These are phyloP conservation scores for Trichechus manatus DNA, from an alignment of 2,113 vertebrate genomes.

Conservation along the genomic window DNA sequence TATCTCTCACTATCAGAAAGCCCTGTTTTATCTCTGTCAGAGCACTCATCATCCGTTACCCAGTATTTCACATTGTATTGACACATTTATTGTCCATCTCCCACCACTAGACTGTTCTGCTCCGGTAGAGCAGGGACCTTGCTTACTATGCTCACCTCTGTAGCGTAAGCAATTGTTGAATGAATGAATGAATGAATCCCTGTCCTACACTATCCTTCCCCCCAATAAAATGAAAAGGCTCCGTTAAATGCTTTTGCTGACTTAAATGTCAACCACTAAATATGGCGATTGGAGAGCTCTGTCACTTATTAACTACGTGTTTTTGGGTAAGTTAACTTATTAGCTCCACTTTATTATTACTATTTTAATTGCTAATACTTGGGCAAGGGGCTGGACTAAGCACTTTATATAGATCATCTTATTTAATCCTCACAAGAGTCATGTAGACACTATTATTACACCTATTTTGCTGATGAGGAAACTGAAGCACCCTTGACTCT, in stretches of 20 bases:
- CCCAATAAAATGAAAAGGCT: constrained; percentile 8
- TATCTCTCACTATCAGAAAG: background rate
- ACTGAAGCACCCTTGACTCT: background rate
- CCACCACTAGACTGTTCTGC: background rate
- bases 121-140: background rate
- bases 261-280: background rate
- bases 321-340: background rate
- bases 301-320: background rate
- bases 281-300: background rate
- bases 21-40: background rate
- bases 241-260: background rate
- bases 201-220: background rate
- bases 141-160: background rate
- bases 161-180: background rate
- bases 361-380: constrained; percentile 32
- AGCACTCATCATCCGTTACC: background rate
- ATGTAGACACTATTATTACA: background rate
- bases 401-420: background rate
- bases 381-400: background rate
- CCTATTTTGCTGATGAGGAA: background rate
- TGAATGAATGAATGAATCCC: background rate
- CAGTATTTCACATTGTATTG: background rate
- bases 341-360: background rate
- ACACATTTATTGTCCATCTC: background rate
- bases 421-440: background rate